Evolutionary conservation across 2,113 vertebrate species (phyloP), one percentile per base, ranked within the genome.

Genomic region (Apodemus speciosus): DNA sequence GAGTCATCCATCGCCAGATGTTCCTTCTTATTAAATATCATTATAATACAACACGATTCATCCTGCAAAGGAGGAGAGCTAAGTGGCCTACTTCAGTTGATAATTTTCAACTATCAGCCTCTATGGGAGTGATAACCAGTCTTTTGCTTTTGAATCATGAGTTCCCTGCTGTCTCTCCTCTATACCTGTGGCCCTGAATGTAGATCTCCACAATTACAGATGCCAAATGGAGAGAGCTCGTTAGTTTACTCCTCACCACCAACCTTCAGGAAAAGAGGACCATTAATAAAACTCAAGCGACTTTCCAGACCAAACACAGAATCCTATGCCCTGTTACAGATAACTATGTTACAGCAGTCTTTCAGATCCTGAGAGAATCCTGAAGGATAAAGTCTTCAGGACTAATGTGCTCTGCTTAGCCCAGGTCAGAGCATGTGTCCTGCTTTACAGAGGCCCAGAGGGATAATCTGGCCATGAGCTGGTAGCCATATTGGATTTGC

Each of bases 11-110:
- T 87, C 35, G 27, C 90, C 90, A 86, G 83, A 97, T 96, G 68
- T 94, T 96, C 83, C 94, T 90, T 53, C n/a, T 89, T 94, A 88
- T 86, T 92, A 95, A 75, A 96, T 92, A 72, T 92, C 43, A 38
- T 72, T 80, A 27, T 38, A 83, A 72, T 43, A 76, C 43, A 93
- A 51, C 64, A 51, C 0, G 0, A 30, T 69, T 84, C 18, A 27
- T 79, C 60, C 46, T 84, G 11, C 2, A 2, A 77, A 75, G 75
- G 89, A 89, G 6, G 25, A 80, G 38, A 86, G 38, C 3, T 0
- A 90, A 60, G 6, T 46, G n/a, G 35, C 69, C 90, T 92, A 23
- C 87, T 95, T 72, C 8, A 56, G 35, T 80, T 86, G 77, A 89
- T 72, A 66, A 10, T 56, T 80, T 96, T 92, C 85, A 90, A n/a